phyloP scores from a whole-genome alignment of 2,797 vertebrate species.

The Eupleurogrammus muticus region DNA sequence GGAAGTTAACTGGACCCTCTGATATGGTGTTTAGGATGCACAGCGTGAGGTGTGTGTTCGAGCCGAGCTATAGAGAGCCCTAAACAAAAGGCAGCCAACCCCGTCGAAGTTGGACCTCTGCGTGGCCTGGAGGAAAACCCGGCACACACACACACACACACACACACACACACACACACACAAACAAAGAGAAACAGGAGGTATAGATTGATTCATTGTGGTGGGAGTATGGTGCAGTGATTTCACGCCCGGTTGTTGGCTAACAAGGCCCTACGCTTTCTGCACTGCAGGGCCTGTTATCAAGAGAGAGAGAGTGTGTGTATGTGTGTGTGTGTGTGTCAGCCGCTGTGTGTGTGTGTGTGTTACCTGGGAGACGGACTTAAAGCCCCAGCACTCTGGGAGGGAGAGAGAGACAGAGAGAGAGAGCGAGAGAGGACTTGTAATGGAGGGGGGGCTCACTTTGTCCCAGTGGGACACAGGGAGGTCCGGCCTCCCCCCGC shows the following conservation, averaged over 20 bases:
- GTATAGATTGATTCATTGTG: constrained; percentile 85
- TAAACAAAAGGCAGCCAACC: constrained; percentile 69
- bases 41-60: constrained; percentile 69
- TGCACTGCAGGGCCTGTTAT: constrained; percentile 83
- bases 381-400: constrained; percentile 77
- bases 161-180: constrained; percentile 49
- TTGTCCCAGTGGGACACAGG: constrained; percentile 47
- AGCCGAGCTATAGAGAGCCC: constrained; percentile 59
- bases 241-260: constrained; percentile 90
- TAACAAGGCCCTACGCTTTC: constrained; percentile 87
- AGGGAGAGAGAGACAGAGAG: constrained; percentile 44
- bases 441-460: constrained; percentile 24
- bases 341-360: constrained; percentile 37
- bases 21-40: constrained; percentile 69
- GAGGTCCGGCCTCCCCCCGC: constrained; percentile 37
- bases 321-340: constrained; percentile 42
- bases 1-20: constrained; percentile 69
- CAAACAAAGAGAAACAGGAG: constrained; percentile 73
- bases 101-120: constrained; percentile 71
- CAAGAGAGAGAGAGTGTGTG: constrained; percentile 42
- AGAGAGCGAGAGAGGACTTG: constrained; percentile 25
- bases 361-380: constrained; percentile 83
- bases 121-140: constrained; percentile 70
- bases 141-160: constrained; percentile 44
- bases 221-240: constrained; percentile 82